Conservation (phyloP, 2,888 invertebrate genomes). For the Diarsia brunnea region DNA sequence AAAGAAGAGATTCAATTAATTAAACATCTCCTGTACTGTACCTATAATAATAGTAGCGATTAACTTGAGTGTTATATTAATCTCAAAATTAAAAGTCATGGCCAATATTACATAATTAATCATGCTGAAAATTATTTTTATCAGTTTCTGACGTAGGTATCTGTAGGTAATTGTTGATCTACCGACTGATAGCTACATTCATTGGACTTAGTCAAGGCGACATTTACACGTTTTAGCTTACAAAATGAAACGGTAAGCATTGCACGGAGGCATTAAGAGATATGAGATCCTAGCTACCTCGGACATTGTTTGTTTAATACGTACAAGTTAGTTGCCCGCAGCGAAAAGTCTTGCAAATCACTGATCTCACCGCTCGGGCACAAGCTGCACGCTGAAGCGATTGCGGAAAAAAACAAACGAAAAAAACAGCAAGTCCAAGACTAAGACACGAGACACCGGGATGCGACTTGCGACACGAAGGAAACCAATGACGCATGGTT, state of each 20-base stretch:
- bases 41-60: no score
- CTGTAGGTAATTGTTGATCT: not conserved
- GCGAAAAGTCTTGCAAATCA: not conserved
- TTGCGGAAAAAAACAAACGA: not conserved
- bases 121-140: conserved; percentile 18
- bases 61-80: not conserved
- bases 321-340: not conserved
- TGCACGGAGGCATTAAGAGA: not conserved
- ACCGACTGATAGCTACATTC: conserved; percentile 4
- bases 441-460: no score
- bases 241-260: not conserved
- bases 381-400: not conserved
- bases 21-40: no score
- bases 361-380: not conserved
- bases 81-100: conserved; percentile 2
- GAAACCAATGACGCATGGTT: no score
- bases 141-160: not conserved
- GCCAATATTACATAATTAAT: not conserved
- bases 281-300: not conserved
- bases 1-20: no score
- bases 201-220: not conserved
- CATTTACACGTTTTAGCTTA: not conserved
- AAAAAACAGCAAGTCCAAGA: no score
- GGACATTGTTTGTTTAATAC: not conserved
- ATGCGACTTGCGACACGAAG: no score